These are phyloP conservation scores for Dreissena rostriformis DNA, from an alignment of 1,140 invertebrate genomes.

Conservation along the genomic window DNA sequence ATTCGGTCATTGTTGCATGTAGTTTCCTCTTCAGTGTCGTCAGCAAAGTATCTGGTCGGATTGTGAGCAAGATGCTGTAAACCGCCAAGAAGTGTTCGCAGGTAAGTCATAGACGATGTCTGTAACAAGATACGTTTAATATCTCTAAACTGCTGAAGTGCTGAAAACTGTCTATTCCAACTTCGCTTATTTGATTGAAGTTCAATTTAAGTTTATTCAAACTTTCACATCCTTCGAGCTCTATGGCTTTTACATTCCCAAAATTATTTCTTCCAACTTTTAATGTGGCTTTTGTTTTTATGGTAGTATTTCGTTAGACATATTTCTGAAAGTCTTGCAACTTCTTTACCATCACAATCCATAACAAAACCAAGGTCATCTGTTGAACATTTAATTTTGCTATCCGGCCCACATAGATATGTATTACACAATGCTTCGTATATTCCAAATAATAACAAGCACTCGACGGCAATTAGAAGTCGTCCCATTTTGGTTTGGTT, in stretches of 20 bases:
- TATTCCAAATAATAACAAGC: no score
- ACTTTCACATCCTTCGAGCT: conserved; percentile 11
- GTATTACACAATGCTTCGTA: no score
- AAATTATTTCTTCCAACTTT: no score
- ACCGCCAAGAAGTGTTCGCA: neutral
- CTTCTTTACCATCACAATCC: no score
- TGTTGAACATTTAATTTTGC: no score
- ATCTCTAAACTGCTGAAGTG: neutral
- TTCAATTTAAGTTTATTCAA: conserved; percentile 18
- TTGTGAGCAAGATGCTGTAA: neutral
- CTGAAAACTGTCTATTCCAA: neutral
- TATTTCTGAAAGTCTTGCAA: no score
- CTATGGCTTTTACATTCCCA: neutral
- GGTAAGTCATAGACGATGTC: neutral
- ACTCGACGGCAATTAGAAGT: no score
- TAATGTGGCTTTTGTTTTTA: no score
- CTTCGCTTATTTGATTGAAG: neutral
- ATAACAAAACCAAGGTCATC: no score
- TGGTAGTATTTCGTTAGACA: no score
- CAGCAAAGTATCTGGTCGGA: neutral
- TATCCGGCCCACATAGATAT: no score
- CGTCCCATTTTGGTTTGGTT: no score
- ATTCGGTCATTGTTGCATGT: neutral
- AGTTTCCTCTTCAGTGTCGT: neutral
- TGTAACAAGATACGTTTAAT: conserved; percentile 6